Evolutionary conservation across 2,113 vertebrate species (phyloP), one percentile per base, ranked within the genome.

Genomic region (Triplophysa rosa): DNA sequence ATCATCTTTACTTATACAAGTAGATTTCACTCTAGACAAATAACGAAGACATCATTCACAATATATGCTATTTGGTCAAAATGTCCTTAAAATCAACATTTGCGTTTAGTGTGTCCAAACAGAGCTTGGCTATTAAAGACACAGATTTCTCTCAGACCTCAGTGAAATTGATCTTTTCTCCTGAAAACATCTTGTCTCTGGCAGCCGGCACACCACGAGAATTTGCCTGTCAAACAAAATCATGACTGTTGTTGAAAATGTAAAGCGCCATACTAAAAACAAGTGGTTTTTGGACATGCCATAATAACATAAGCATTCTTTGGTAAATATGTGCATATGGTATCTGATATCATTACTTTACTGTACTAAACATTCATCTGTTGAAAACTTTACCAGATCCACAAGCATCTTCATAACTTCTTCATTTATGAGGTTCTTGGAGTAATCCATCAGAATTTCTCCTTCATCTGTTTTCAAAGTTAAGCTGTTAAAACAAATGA

Each of bases 141-240:
- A 4, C 11, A 61, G 6, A 70, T 80, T 67, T 56, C 64, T 10
- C 17, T 58, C 54, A 61, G 17, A 98, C 97, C 96, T 99, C 98
- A 0, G 98, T 99, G 87, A 95, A 97, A 90, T 99, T 99, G 88
- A 99, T 98, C 93, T 96, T 99, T 73, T 96, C 93, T 4, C 97
- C 98, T 1, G 67, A 88, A 88, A 98, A 99, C 97, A 99, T 99
- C 80, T 71, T 92, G 40, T 96, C 93, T 59, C 96, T 94, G 47
- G 96, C 95, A 8, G 91, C 89, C 81, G 97, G 96, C 80, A 98
- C 89, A 4, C 94, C 95, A 83, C 97, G 93, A 11, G 98, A 96
- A 89, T 95, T 96, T 0, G 93, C 97, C 97, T 98, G 79, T 85
- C 81, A 84, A 49, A 78, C 37, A 84, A 4, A 82, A 37, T 13